Evolutionary conservation across 2,888 invertebrate species (phyloP).

Genomic region (Petrolisthes manimaculis): DNA sequence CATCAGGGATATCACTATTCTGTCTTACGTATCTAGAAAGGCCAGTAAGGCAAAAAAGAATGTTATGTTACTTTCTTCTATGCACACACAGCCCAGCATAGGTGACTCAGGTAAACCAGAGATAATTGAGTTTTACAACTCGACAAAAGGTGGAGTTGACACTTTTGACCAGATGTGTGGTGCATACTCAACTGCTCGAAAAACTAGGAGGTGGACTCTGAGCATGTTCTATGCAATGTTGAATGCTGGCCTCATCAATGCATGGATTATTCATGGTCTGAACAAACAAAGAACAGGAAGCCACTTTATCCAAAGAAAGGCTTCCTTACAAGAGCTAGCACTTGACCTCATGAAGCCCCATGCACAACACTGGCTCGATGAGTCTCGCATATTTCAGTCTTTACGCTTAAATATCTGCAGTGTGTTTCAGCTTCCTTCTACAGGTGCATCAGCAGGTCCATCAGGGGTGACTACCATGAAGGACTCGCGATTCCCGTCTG

Average conservation of each 20-base stretch:
- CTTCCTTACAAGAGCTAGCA: conserved; percentile 3
- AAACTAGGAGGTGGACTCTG: conserved; percentile 32
- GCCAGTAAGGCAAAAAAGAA: conserved; percentile 17
- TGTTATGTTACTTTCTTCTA: conserved; percentile 23
- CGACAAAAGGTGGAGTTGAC: conserved; percentile 42
- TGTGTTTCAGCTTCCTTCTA: background rate
- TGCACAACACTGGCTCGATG: background rate
- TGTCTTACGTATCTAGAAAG: conserved; percentile 5
- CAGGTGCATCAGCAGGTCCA: background rate
- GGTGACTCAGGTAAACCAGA: conserved; percentile 31
- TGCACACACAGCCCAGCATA: conserved; percentile 36
- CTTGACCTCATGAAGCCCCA: background rate
- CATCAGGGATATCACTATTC: conserved; percentile 19
- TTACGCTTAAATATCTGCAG: background rate
- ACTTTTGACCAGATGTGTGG: conserved; percentile 45
- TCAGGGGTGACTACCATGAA: background rate
- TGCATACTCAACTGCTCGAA: conserved; percentile 2
- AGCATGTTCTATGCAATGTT: conserved; percentile 29
- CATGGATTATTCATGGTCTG: conserved; percentile 11
- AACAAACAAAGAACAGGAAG: background rate
- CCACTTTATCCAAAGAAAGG: background rate
- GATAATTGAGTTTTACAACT: conserved; percentile 31
- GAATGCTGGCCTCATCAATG: conserved; percentile 19
- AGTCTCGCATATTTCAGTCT: background rate
- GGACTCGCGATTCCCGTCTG: background rate